Base-by-base conservation (phyloP, 2,113 vertebrate species). In the Hippopotamus amphibius region DNA sequence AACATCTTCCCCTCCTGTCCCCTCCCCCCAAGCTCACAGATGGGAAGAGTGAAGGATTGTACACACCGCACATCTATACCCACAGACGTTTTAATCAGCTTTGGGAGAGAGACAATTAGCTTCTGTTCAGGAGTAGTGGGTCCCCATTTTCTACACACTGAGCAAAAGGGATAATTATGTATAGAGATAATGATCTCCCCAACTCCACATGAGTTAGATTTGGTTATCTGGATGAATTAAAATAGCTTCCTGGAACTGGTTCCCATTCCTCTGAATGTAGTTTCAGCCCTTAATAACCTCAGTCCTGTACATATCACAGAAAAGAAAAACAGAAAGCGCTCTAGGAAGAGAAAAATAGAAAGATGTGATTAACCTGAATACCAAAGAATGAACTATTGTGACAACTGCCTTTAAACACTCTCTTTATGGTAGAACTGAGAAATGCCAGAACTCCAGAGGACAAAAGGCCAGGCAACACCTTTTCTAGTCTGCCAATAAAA, bases 351-450 rank as follows among this genome's bases (percentile, higher is more conserved):
- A 82, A 92, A 95, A 92, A 93, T 24, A 66, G 66, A 93, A n/a
- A 0, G 0, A 61, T 17, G 28, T 2, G 30, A 68, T 86, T 95
- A 71, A 46, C 1, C 1, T 81, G 94, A 59, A 85, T n/a, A 48
- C 46, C 59, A n/a, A 97, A 97, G 59, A 97, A 96, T 82, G 93
- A 63, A 77, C 96, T 50, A 96, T 94, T 97, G 88, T 86, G 86
- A 90, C 55, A 28, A 48, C 61, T 97, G 93, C 96, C 93, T 94
- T 93, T 84, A 79, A 90, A 72, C 11, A 76, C 7, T 66, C 81
- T 43, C 72, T 79, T 46, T 0, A 0, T 15, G 50, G 89, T 66
- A 89, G 93, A 28, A 72, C 80, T 90, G 81, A 97, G 88, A 92
- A 86, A 91, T 17, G n/a, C 77, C 94, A 92, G 86, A 59, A 37